Base-by-base conservation (phyloP, 2,888 invertebrate genomes). In the Acrobasis suavella region DNA sequence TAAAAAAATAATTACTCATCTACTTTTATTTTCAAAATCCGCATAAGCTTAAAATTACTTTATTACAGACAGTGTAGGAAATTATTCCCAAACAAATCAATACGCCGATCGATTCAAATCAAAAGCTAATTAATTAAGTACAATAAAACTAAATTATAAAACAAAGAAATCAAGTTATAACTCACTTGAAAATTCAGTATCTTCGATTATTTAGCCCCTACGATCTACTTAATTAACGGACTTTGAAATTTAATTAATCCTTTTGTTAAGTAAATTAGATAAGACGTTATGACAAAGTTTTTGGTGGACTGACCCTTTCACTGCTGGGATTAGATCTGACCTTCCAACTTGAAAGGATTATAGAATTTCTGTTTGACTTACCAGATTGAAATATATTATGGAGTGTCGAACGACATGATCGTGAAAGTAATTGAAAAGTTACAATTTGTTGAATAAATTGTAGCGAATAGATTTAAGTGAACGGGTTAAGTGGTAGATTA, bases 181-280 rank as follows among this genome's bases (percentile, higher is more conserved):
- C 38, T 58, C 50, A 50, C 69, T 67, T 64, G 62, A 66, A 71
- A 72, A 72, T 69, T 70, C 72, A 68, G 63, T 63, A 71, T 70
- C 67, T 76, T 70, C 71, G 68, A 72, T 72, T 79, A 81, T 80
- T 81, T 75, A 77, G 73, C 70, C 72, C 73, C 68, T 75, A 74
- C 49, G 55, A 55, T 76, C 72, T 73, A 76, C 74, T 81, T 80
- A 82, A 82, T 84, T 81, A 83, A 82, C 77, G 66, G 74, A 82
- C 76, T 83, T 83, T 70, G 70, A 74, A 80, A 83, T 82, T 85
- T 81, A 83, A 85, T 84, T 82, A 85, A 86, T 80, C 81, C 81
- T 76, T 83, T 85, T 81, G 81, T 83, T 78, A 72, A 76, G 71
- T 78, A 76, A 81, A 83, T 83, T 76, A 80, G 80, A 84, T 82